A percentile compares a stretch with the other conserved stretches of the same genome.
Conservation (phyloP, 2,888 invertebrate species). For the Eurois occulta region DNA sequence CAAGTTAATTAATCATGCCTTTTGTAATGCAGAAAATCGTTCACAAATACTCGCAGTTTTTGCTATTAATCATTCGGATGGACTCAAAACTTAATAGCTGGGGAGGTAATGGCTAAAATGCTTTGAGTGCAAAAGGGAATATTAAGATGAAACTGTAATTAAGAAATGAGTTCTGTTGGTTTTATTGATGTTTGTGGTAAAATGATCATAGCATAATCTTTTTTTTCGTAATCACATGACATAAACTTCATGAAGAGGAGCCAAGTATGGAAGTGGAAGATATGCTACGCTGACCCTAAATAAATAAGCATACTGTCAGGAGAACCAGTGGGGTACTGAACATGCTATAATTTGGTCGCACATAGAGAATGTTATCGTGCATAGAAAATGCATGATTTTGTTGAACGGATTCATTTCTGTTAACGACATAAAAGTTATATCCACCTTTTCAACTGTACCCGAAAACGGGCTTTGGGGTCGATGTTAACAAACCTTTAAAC, state of each 20-base stretch:
- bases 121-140: slow-evolving; percentile 38
- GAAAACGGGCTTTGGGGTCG: background rate
- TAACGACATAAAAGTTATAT: background rate
- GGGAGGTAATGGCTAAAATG: slow-evolving; percentile 38
- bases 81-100: slow-evolving; percentile 58
- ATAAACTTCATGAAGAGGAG: background rate
- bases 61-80: slow-evolving; percentile 53
- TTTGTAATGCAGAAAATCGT: slow-evolving; percentile 52
- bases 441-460: background rate
- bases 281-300: no score
- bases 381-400: background rate
- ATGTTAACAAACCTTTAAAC: background rate
- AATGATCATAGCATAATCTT: background rate
- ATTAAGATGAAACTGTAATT: slow-evolving; percentile 27
- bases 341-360: background rate
- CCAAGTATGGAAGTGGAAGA: background rate
- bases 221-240: background rate
- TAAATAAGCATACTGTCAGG: background rate
- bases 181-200: background rate
- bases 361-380: no score
- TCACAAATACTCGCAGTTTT: slow-evolving; percentile 53
- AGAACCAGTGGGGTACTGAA: background rate
- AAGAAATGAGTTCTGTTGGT: slow-evolving; percentile 15
- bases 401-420: background rate
- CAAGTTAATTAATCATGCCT: slow-evolving; percentile 61